phyloP scores from a whole-genome alignment of 2,113 vertebrate genomes.

The Himantopus leucocephalus region DNA sequence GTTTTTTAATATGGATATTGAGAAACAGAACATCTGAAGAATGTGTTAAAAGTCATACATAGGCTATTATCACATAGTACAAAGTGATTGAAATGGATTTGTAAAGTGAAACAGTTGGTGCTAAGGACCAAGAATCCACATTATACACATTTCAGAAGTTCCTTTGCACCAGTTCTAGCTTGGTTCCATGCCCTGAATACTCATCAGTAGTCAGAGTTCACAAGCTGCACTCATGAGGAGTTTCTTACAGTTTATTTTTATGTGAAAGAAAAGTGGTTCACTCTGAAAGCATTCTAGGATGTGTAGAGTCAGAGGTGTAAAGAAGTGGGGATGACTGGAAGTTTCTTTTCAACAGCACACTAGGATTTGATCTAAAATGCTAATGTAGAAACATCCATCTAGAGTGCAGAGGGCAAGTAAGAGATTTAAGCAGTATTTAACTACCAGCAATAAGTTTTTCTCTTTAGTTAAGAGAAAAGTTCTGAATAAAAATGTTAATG shows the following conservation, averaged over 20 bases:
- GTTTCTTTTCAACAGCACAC: not conserved
- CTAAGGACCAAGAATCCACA: not conserved
- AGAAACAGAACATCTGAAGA: not conserved
- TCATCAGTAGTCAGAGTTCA: not conserved
- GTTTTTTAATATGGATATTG: not conserved
- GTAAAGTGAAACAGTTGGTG: not conserved
- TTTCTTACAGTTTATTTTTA: not conserved
- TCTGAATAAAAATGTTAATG: not conserved
- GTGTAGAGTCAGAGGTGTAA: not conserved
- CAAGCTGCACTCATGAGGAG: not conserved
- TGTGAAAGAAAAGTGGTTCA: not conserved
- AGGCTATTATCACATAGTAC: not conserved
- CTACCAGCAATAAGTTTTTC: not conserved
- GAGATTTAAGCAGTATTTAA: not conserved
- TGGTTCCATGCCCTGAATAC: not conserved
- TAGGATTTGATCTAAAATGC: not conserved
- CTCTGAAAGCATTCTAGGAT: not conserved
- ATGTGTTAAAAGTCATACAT: not conserved
- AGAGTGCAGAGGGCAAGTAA: not conserved
- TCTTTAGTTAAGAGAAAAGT: not conserved
- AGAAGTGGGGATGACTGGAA: not conserved
- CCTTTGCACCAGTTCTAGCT: not conserved
- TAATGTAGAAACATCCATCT: not conserved
- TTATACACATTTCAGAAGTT: not conserved
- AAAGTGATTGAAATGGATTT: not conserved